Percentiles rank a stretch among this genome's conserved stretches.
Evolutionary conservation across 2,888 invertebrate species (phyloP).

Genomic region (Drosophila nigritarsus): DNA sequence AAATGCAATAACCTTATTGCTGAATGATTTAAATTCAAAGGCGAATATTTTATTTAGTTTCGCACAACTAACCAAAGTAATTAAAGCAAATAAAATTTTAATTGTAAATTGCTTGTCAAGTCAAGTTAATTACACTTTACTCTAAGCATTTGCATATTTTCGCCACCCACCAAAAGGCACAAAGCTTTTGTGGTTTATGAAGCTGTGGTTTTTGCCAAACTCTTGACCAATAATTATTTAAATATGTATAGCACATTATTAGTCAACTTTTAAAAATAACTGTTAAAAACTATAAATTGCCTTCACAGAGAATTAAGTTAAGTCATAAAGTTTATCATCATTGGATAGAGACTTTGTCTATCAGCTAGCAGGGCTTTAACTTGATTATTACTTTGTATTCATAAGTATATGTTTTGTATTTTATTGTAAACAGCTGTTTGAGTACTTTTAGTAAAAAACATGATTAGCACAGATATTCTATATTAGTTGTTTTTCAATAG

Average conservation of each 20-base stretch:
- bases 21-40: not conserved
- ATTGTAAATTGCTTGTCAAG: not conserved
- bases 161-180: not conserved
- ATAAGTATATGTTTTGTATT: not conserved
- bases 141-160: not conserved
- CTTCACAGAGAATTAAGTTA: not conserved
- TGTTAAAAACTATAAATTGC: not conserved
- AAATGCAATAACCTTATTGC: not conserved
- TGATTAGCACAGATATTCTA: not conserved
- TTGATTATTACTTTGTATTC: not conserved
- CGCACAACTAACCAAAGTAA: not conserved
- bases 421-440: not conserved
- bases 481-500: not conserved
- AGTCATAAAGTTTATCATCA: not conserved
- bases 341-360: no score
- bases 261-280: not conserved
- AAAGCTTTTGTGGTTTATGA: not conserved
- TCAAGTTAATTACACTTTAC: conserved; percentile 3
- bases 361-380: not conserved
- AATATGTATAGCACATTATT: not conserved
- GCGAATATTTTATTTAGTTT: not conserved
- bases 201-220: not conserved
- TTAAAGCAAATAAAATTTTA: not conserved
- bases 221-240: not conserved
- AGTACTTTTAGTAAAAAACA: not conserved